Evolutionary conservation across 2,888 invertebrate species (phyloP).

Genomic region (Abscondita cerata): DNA sequence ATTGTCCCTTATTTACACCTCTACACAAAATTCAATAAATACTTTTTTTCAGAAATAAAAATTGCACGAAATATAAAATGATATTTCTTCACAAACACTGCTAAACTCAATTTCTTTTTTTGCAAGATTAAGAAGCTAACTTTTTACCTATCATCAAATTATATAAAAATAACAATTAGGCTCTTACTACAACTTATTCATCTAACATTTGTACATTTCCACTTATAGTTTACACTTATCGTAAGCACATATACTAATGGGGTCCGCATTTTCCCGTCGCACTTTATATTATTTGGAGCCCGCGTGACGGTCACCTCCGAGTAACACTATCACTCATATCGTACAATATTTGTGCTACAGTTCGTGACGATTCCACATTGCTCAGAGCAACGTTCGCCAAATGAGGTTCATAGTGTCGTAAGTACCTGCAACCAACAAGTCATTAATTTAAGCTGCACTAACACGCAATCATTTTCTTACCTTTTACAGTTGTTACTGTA

Average conservation of each 20-base stretch:
- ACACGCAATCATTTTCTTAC: slow-evolving; percentile 64
- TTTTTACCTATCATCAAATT: slow-evolving; percentile 52
- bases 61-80: slow-evolving; percentile 38
- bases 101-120: slow-evolving; percentile 32
- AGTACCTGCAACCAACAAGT: slow-evolving; percentile 69
- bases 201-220: slow-evolving; percentile 58
- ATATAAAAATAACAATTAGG: slow-evolving; percentile 61
- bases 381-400: slow-evolving; percentile 93
- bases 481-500: slow-evolving; percentile 92
- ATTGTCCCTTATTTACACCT: slow-evolving; percentile 38
- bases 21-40: slow-evolving; percentile 43
- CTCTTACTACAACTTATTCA: slow-evolving; percentile 55
- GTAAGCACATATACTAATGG: slow-evolving; percentile 26
- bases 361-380: slow-evolving; percentile 96
- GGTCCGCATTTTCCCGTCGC: slow-evolving; percentile 27
- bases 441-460: too few relatives aligned
- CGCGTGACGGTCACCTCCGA: slow-evolving; percentile 62
- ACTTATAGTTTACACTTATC: slow-evolving; percentile 53
- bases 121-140: slow-evolving; percentile 39
- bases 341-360: slow-evolving; percentile 93
- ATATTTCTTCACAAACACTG: too few relatives aligned
- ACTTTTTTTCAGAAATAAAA: slow-evolving; percentile 35
- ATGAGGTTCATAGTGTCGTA: slow-evolving; percentile 92
- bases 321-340: slow-evolving; percentile 77
- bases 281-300: slow-evolving; percentile 27